Evolutionary conservation across 2,888 invertebrate genomes (phyloP).

Genomic region (Lacanobia oleracea): DNA sequence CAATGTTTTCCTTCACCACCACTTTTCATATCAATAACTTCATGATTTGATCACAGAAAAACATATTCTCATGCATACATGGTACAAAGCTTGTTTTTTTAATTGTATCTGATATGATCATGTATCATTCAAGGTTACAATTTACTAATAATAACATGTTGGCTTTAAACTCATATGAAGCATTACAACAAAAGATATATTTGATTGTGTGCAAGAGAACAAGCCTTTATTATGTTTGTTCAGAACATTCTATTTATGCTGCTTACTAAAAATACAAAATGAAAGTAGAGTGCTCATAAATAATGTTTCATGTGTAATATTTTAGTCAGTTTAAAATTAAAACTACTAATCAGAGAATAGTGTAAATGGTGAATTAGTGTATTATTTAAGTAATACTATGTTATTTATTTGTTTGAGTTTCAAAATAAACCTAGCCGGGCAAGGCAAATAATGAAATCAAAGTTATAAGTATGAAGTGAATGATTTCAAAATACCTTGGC

Average conservation of each 20-base stretch:
- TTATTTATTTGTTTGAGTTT: too few species aligned
- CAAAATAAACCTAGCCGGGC: too few species aligned
- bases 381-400: too few species aligned
- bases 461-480: conserved; percentile 1
- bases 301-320: neutral
- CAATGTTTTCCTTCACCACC: too few species aligned
- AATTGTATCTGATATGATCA: conserved; percentile 8
- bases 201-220: neutral
- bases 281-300: neutral
- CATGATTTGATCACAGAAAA: neutral
- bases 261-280: neutral
- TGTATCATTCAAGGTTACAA: conserved; percentile 30
- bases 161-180: neutral
- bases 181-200: conserved; percentile 13
- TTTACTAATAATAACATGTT: neutral
- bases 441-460: neutral
- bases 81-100: conserved; percentile 18
- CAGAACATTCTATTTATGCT: neutral
- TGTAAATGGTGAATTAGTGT: neutral
- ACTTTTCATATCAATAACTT: too few species aligned
- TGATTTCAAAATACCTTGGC: conserved; percentile 2
- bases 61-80: neutral
- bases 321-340: neutral
- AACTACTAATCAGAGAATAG: neutral
- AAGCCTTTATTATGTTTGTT: neutral